phyloP scores from a whole-genome alignment of 2,797 vertebrate species.

The Dromococcyx pavoninus region DNA sequence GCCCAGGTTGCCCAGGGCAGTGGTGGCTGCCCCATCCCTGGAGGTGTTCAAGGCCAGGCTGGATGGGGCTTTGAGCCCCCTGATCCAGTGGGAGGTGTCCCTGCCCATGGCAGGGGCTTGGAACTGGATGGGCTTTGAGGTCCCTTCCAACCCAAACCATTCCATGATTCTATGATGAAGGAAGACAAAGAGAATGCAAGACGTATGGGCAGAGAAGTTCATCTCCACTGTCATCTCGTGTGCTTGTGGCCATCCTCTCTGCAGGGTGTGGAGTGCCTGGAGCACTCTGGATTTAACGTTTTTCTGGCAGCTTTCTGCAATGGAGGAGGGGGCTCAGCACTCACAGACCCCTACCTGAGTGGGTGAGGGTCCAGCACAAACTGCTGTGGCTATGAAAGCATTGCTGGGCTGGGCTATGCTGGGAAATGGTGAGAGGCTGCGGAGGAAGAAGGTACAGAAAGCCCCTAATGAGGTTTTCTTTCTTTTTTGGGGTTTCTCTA shows the following conservation, averaged over 20 bases:
- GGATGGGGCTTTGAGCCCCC: no score
- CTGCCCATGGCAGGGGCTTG: no score
- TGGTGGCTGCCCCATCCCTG: no score
- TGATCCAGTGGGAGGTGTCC: no score
- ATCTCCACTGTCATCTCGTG: no score
- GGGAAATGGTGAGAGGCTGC: neutral
- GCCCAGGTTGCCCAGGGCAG: no score
- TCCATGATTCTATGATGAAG: no score
- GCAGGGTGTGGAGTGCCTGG: neutral
- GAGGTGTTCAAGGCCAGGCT: no score
- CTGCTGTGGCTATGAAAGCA: neutral
- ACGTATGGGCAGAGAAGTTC: no score
- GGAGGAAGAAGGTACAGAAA: neutral
- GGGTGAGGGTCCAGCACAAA: neutral
- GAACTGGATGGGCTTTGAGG: no score
- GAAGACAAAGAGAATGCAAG: no score
- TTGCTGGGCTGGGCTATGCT: neutral
- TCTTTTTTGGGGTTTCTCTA: conserved; percentile 11
- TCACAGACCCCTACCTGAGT: neutral
- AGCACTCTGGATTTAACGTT: neutral
- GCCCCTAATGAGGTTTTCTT: neutral
- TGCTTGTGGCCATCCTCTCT: neutral
- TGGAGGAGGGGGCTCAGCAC: neutral
- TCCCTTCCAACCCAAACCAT: no score
- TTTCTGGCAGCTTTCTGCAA: neutral